phyloP scores from a whole-genome alignment of 2,888 invertebrate species.

The Stramonita haemastoma region DNA sequence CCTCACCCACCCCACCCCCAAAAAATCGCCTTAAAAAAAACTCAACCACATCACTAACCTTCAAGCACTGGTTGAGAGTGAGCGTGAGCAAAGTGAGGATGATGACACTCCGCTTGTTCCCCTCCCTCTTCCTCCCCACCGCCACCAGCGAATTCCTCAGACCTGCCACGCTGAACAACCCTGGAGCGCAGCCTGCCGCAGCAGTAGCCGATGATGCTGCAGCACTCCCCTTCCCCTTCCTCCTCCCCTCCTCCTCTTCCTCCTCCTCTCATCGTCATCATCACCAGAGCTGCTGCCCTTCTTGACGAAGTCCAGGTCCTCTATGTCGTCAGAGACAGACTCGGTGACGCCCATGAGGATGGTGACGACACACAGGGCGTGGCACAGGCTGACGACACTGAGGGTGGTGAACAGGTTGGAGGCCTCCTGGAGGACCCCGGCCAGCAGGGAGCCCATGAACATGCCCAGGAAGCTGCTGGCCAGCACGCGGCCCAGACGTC shows the following conservation, averaged over 20 bases:
- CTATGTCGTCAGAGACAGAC: slow-evolving; percentile 45
- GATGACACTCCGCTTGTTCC: slow-evolving; percentile 44
- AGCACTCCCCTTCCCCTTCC: background rate
- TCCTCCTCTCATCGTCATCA: background rate
- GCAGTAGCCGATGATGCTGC: background rate
- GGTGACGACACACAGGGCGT: slow-evolving; percentile 66
- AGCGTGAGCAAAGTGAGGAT: slow-evolving; percentile 45
- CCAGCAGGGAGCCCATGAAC: slow-evolving; percentile 74
- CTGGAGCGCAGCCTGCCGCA: background rate
- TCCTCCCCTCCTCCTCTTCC: background rate
- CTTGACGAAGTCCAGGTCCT: background rate
- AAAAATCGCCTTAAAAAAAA: too few species aligned
- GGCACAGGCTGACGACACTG: slow-evolving; percentile 65
- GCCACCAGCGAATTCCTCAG: slow-evolving; percentile 42
- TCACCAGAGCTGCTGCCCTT: background rate
- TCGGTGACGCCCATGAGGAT: slow-evolving; percentile 67
- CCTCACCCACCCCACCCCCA: background rate
- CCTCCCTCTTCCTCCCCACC: slow-evolving; percentile 40
- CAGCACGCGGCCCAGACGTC: slow-evolving; percentile 71
- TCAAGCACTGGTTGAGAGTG: slow-evolving; percentile 41
- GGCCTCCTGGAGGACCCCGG: slow-evolving; percentile 68
- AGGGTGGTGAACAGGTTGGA: slow-evolving; percentile 65
- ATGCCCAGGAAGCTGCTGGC: slow-evolving; percentile 77
- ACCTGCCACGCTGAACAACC: slow-evolving; percentile 41
- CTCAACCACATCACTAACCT: background rate